phyloP scores from a whole-genome alignment of 2,113 vertebrate genomes.

The Catagonus wagneri region DNA sequence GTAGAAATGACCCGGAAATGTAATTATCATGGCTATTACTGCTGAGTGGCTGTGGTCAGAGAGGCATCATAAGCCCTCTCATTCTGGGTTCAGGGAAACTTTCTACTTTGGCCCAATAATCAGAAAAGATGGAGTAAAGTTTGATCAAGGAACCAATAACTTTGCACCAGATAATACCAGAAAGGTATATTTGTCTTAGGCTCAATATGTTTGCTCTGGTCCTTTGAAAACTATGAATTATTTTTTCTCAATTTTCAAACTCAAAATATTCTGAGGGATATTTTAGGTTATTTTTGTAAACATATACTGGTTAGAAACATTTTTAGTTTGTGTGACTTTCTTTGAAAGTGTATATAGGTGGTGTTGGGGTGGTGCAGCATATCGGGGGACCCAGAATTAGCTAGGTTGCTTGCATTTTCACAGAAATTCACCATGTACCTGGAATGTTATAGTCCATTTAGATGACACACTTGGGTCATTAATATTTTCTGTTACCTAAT shows the following conservation, averaged over 20 bases:
- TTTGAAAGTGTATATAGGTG: neutral
- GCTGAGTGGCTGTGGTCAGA: neutral
- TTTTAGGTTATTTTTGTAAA: neutral
- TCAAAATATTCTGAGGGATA: neutral
- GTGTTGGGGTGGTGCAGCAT: neutral
- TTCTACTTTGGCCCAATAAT: neutral
- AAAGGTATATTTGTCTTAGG: neutral
- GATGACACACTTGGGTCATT: neutral
- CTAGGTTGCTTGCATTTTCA: too few species aligned
- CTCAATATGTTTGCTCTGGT: neutral
- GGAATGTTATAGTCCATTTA: neutral
- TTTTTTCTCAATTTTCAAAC: neutral
- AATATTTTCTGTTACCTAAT: neutral
- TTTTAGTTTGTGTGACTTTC: neutral
- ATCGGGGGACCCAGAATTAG: neutral
- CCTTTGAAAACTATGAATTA: neutral
- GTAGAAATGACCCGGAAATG: neutral
- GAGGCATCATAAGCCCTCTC: neutral
- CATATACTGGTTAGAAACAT: neutral
- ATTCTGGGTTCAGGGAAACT: neutral
- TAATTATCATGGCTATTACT: neutral
- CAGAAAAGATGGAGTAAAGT: neutral
- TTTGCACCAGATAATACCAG: neutral
- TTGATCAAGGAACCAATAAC: neutral
- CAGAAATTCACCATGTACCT: neutral